Conservation (phyloP, 2,113 vertebrate genomes). For the Tachysurus vachellii region DNA sequence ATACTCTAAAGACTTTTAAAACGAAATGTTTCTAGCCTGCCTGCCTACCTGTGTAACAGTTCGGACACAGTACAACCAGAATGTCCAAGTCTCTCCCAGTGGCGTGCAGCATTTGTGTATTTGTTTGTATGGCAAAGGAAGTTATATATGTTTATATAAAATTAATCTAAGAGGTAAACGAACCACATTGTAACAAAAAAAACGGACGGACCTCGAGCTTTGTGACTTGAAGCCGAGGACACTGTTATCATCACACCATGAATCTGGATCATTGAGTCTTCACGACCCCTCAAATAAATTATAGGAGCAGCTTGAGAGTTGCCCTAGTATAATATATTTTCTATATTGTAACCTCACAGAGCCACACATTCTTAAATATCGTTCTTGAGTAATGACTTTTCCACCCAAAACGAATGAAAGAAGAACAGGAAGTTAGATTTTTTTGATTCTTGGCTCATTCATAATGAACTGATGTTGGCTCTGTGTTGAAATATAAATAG, state of each 20-base stretch:
- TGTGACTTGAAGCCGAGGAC: conserved; percentile 13
- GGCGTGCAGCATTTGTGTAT: conserved; percentile 73
- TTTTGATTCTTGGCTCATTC: not conserved
- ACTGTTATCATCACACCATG: not conserved
- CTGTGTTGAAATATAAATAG: not conserved
- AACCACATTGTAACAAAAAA: conserved; percentile 39
- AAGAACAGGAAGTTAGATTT: not conserved
- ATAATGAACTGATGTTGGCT: not conserved
- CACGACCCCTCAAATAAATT: conserved; percentile 34
- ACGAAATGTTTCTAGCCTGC: conserved; percentile 60
- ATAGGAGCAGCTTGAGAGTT: not conserved
- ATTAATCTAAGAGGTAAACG: conserved; percentile 56
- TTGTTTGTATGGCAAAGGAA: conserved; percentile 74
- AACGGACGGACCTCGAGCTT: conserved; percentile 46
- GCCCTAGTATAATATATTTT: conserved; percentile 13
- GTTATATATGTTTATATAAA: conserved; percentile 67
- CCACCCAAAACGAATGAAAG: not conserved
- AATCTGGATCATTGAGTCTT: not conserved
- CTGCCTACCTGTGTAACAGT: conserved; percentile 64
- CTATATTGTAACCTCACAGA: not conserved
- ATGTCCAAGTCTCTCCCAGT: conserved; percentile 50
- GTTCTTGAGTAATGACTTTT: not conserved
- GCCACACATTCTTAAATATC: not conserved
- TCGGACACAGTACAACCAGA: conserved; percentile 64
- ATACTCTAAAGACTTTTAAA: conserved; percentile 84